Percentiles rank a stretch among this genome's conserved stretches.
Conservation (phyloP, 1,140 invertebrate genomes). For the Trissolcus basalis region DNA sequence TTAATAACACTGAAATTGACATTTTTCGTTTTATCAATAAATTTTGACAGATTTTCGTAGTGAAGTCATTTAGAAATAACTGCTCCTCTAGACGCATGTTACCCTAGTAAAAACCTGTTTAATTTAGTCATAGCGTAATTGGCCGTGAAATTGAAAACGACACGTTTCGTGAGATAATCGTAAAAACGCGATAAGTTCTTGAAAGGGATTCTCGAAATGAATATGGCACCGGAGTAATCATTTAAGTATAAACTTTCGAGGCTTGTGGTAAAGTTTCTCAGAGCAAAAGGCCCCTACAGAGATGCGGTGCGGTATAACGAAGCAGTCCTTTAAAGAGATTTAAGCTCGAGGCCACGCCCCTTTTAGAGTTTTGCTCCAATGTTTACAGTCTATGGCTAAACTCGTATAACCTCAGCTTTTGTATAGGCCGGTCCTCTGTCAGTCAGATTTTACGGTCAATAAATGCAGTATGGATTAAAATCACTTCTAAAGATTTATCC, state of each 20-base stretch:
- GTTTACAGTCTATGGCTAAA: slow-evolving; percentile 40
- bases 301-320: slow-evolving; percentile 21
- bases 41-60: background rate
- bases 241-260: slow-evolving; percentile 30
- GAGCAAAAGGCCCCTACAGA: slow-evolving; percentile 15
- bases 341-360: slow-evolving; percentile 42
- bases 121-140: slow-evolving; percentile 56
- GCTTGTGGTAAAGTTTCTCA: slow-evolving; percentile 21
- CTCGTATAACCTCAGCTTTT: slow-evolving; percentile 22
- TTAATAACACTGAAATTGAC: no score
- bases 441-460: slow-evolving; percentile 48
- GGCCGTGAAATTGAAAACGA: slow-evolving; percentile 54
- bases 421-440: slow-evolving; percentile 28
- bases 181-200: slow-evolving; percentile 15
- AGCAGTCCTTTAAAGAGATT: slow-evolving; percentile 48
- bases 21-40: background rate
- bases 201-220: slow-evolving; percentile 11
- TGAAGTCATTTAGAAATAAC: slow-evolving; percentile 26
- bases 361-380: slow-evolving; percentile 40
- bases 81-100: slow-evolving; percentile 43
- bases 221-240: slow-evolving; percentile 20
- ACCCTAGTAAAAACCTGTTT: slow-evolving; percentile 61
- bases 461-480: slow-evolving; percentile 22
- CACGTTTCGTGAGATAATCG: slow-evolving; percentile 13
- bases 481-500: slow-evolving; percentile 10